Percentiles rank a stretch among this genome's conserved stretches.
These are phyloP conservation scores for Ariopsis seemanni DNA, from an alignment of 2,113 vertebrate genomes.

Conservation along the genomic window DNA sequence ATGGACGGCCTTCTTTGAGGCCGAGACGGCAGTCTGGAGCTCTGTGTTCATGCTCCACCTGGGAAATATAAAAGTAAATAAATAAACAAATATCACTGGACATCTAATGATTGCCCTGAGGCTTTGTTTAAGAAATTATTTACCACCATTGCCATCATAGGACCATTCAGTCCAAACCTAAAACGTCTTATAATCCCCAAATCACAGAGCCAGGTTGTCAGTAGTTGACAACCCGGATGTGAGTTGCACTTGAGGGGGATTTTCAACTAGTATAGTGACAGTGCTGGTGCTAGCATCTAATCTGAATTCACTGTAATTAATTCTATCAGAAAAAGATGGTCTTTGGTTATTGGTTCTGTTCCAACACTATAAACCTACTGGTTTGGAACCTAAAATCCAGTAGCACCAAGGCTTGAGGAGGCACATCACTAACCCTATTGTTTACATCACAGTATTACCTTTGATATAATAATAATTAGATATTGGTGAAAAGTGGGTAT, in stretches of 20 bases:
- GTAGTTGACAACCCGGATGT: background rate
- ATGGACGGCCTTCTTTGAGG: slow-evolving; percentile 88
- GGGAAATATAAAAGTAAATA: slow-evolving; percentile 69
- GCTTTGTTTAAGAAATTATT: background rate
- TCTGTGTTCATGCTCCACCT: slow-evolving; percentile 93
- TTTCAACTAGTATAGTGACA: background rate
- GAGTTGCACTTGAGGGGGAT: background rate
- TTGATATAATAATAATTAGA: background rate
- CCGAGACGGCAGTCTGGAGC: slow-evolving; percentile 91
- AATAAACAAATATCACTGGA: background rate
- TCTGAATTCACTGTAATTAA: background rate
- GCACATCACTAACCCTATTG: background rate
- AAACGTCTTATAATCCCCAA: background rate
- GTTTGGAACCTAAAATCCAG: background rate
- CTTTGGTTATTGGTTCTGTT: background rate
- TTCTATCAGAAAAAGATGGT: background rate
- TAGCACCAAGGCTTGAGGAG: background rate
- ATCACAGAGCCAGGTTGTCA: background rate
- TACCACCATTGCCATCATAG: background rate
- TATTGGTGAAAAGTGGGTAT: background rate
- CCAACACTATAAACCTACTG: background rate
- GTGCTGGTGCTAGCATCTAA: background rate
- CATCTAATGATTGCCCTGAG: background rate
- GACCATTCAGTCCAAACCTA: background rate
- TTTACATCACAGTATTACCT: background rate